Evolutionary conservation across 2,797 vertebrate species (phyloP), one percentile per base, ranked within the genome.

Genomic region (Rhodeus uyekii): DNA sequence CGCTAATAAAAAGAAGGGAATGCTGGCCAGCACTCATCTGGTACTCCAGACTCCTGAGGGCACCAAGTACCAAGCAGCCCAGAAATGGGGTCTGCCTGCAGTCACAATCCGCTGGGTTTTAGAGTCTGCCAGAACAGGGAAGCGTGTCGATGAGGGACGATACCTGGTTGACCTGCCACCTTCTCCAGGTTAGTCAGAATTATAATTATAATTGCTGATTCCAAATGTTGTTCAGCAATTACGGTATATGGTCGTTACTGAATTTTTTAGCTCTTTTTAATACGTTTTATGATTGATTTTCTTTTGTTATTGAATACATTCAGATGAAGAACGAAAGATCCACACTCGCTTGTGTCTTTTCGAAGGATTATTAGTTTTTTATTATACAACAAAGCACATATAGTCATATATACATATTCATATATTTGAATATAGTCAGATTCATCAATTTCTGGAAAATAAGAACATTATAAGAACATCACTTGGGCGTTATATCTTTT

Each of bases 21-120:
- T 99, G 97, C 74, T 97, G 90, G 97, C 97, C 88, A 99, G 96
- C 89, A 97, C 96, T 64, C 98, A 99, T 78, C 93, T 99, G 72
- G 93, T 99, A 71, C 85, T 96, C 78, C 96, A 95, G 86, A 95
- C 94, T 42, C 96, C 97, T 0, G 92, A 93, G 0, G 98, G 98
- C 84, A 98, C 96, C 36, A 99, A 99, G 90, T 99, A 98, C 74
- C 96, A 98, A 87, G 98, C 97, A 42, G 96, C 98, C 0, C 96
- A 96, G 91, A 99, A 98, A 85, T 99, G 98, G 98, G 92, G 94
- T 75, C 93, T 99, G 36, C 98, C 98, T 0, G 96, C 98, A 0
- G 95, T 99, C 76, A 96, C 93, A 27, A 88, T 95, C 90, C 88
- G 87, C 80, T 99, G 98, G 98, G 94, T 99, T n/a, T 90, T 99